Percentiles rank a stretch among this genome's conserved stretches.
phyloP scores from a whole-genome alignment of 1,140 invertebrate genomes.

The Dolichoris vasculosae region DNA sequence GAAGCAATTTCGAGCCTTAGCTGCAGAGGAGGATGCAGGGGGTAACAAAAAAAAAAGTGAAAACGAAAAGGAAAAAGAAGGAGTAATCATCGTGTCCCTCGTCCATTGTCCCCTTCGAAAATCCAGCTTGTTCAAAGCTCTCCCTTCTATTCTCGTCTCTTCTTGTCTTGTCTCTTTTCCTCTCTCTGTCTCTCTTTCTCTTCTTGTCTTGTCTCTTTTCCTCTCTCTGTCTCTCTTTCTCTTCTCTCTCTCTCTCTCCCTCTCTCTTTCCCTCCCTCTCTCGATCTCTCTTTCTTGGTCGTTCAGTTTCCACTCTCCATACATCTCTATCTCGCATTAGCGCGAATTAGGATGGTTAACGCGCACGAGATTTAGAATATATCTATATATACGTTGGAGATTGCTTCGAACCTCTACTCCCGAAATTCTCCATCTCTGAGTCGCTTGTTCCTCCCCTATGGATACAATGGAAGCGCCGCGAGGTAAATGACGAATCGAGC shows the following conservation, averaged over 20 bases:
- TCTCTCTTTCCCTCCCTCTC: background rate
- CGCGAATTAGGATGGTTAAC: conserved; percentile 44
- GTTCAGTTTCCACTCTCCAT: background rate
- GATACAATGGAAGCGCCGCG: conserved; percentile 40
- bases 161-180: background rate
- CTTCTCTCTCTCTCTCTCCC: background rate
- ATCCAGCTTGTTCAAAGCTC: conserved; percentile 37
- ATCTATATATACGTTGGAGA: background rate
- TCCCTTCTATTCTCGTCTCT: background rate
- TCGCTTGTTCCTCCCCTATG: background rate
- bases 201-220: too few relatives aligned
- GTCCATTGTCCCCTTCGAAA: conserved; percentile 48
- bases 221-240: background rate
- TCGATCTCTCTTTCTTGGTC: background rate
- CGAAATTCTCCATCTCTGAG: conserved; percentile 37
- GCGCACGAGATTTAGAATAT: background rate
- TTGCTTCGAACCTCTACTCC: background rate
- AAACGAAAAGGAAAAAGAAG: conserved; percentile 35
- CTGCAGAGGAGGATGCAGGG: conserved; percentile 9
- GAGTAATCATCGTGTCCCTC: conserved; percentile 45
- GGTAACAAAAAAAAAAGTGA: conserved; percentile 15
- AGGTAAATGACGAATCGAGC: conserved; percentile 52
- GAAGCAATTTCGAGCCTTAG: conserved; percentile 46
- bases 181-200: background rate
- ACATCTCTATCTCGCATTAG: conserved; percentile 43